Evolutionary conservation across 2,113 vertebrate species (phyloP).

Genomic region (Hippocampus comes): DNA sequence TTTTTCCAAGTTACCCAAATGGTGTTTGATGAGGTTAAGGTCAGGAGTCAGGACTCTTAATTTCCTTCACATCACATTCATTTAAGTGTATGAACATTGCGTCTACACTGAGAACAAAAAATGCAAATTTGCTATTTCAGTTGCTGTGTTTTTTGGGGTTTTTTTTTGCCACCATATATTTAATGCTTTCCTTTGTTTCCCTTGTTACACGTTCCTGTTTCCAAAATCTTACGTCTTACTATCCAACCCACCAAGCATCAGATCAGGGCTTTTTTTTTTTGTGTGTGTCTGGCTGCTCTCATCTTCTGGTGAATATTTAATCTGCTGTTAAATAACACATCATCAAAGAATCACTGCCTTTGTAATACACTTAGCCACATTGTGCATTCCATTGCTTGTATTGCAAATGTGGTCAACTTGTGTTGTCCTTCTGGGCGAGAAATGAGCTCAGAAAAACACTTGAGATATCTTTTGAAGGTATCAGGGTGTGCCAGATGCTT

Average conservation of each 20-base stretch:
- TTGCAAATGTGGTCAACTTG: constrained; percentile 19
- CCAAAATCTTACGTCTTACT: background rate
- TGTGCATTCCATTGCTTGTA: constrained; percentile 8
- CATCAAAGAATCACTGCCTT: constrained; percentile 36
- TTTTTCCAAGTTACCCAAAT: background rate
- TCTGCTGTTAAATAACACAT: constrained; percentile 51
- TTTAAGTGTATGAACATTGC: too few relatives aligned
- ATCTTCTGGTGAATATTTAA: constrained; percentile 54
- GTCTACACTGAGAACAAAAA: too few relatives aligned
- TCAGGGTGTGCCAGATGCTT: background rate
- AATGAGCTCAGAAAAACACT: constrained; percentile 5
- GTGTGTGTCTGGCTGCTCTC: constrained; percentile 29
- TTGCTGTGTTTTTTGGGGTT: too few relatives aligned
- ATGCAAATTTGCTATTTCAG: too few relatives aligned
- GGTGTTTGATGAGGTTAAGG: background rate
- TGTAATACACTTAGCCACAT: constrained; percentile 25
- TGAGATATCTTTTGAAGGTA: background rate
- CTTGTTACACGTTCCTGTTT: constrained; percentile 6
- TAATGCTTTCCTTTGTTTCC: background rate
- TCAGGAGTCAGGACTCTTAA: background rate
- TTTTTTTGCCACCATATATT: background rate
- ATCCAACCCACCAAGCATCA: constrained; percentile 5
- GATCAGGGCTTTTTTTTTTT: constrained; percentile 14
- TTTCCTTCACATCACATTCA: background rate
- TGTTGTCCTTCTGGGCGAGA: constrained; percentile 4